Evolutionary conservation across 2,888 invertebrate species (phyloP).

Genomic region (Sesia apiformis): DNA sequence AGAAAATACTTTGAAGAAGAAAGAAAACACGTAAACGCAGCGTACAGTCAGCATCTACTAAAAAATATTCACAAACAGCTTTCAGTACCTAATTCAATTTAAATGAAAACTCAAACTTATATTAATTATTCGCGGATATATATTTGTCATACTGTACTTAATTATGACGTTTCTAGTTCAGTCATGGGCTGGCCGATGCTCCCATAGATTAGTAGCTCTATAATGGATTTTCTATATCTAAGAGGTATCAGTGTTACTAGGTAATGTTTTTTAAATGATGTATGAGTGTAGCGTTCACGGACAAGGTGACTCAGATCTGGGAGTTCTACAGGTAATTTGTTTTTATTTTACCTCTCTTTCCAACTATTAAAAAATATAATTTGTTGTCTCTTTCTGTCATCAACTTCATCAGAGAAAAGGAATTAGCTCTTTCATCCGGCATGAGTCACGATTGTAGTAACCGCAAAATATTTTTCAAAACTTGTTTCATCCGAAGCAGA

Average conservation of each 20-base stretch:
- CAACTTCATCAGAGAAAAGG: slow-evolving; percentile 13
- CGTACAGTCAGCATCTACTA: too few species aligned
- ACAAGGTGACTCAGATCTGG: slow-evolving; percentile 21
- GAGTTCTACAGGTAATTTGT: slow-evolving; percentile 15
- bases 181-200: background rate
- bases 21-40: too few species aligned
- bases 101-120: too few species aligned
- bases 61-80: too few species aligned
- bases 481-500: slow-evolving; percentile 35
- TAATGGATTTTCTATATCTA: background rate
- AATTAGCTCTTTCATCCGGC: slow-evolving; percentile 16
- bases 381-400: slow-evolving; percentile 19
- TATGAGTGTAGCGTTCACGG: slow-evolving; percentile 13
- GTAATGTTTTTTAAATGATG: slow-evolving; percentile 27
- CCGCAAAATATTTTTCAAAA: slow-evolving; percentile 41
- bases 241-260: slow-evolving; percentile 15
- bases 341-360: slow-evolving; percentile 4
- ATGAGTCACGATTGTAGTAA: slow-evolving; percentile 45
- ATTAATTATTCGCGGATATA: too few species aligned
- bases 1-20: too few species aligned
- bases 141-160: too few species aligned
- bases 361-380: slow-evolving; percentile 7
- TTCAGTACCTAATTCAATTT: too few species aligned
- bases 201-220: background rate
- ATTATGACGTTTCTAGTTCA: too few species aligned